phyloP scores from a whole-genome alignment of 2,797 vertebrate genomes.

The Acanthurus tractus region DNA sequence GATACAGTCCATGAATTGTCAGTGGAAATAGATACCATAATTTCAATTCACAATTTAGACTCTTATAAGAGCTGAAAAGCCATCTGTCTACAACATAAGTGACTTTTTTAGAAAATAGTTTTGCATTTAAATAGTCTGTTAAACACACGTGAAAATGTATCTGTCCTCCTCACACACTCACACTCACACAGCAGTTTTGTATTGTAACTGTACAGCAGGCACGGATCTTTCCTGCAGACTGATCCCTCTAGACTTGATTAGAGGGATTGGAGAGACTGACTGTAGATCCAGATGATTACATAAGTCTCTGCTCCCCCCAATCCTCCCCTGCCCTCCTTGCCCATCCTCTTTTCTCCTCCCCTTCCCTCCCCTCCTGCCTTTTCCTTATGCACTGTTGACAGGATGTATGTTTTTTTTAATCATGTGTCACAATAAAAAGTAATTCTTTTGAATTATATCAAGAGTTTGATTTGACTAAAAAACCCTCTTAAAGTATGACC shows the following conservation, averaged over 20 bases:
- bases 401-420: background rate
- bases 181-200: background rate
- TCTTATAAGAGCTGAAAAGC: background rate
- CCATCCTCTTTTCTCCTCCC: background rate
- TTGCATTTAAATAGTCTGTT: background rate
- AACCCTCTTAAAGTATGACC: background rate
- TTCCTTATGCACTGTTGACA: background rate
- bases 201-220: conserved; percentile 5
- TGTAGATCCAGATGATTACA: conserved; percentile 49
- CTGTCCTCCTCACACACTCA: accelerated
- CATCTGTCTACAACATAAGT: background rate
- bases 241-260: conserved; percentile 49
- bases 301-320: conserved; percentile 22
- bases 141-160: background rate
- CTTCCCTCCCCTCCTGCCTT: conserved; percentile 5
- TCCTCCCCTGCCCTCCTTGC: background rate
- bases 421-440: background rate
- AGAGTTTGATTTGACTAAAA: background rate
- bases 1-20: background rate
- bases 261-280: conserved; percentile 42
- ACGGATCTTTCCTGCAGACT: conserved; percentile 30
- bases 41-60: background rate
- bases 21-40: background rate
- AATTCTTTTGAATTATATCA: background rate
- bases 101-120: background rate